Base-by-base conservation (phyloP, 2,888 invertebrate species). In the Panorpa germanica region DNA sequence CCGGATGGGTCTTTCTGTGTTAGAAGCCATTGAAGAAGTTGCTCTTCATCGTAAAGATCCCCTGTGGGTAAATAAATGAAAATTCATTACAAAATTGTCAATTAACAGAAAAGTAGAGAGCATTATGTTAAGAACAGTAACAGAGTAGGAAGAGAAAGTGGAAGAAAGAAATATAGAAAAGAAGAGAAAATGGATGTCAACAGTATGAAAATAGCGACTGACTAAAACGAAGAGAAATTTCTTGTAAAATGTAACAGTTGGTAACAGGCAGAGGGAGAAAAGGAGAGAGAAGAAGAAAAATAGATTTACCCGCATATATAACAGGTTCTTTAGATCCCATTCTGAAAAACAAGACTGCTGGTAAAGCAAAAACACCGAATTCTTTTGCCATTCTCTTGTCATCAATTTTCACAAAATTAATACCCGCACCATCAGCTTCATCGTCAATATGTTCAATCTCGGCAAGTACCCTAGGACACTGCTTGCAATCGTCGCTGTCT, bases 401-500 rank as follows among this genome's bases (percentile, higher is more conserved):
- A 41, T 90, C 83, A 41, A 90, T 78, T 52, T 90, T 86, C 3
- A 90, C 83, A 43, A 90, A 88, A 47, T 88, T 85, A 37, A 90
- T 88, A 5, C 85, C 85, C 4, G 80, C 81, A 11, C 72, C 65
- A 47, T 88, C 86, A 1, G 86, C 88, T 40, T 90, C 90, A 46
- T 90, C 90, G 45, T 90, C 90, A 41, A 90, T 90, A 50, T 86
- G 85, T 47, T 88, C 88, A 39, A 88, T 77, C 52, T 86, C 86
- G 20, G 70, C 64, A 41, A 88, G 61, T 15, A 88, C 88, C 48
- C 77, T 69, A 40, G 81, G 80, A 50, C 88, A 90, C 55, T 88
- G 88, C 56, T 86, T 88, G 61, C 88, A 88, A 58, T 88, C 86
- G 63, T 81, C 81, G 64, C 85, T 85, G 62, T 86, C 88, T 88